Percentiles rank a stretch among this genome's conserved stretches.
Evolutionary conservation across 2,888 invertebrate species (phyloP).

Genomic region (Thysanoteuthis rhombus): DNA sequence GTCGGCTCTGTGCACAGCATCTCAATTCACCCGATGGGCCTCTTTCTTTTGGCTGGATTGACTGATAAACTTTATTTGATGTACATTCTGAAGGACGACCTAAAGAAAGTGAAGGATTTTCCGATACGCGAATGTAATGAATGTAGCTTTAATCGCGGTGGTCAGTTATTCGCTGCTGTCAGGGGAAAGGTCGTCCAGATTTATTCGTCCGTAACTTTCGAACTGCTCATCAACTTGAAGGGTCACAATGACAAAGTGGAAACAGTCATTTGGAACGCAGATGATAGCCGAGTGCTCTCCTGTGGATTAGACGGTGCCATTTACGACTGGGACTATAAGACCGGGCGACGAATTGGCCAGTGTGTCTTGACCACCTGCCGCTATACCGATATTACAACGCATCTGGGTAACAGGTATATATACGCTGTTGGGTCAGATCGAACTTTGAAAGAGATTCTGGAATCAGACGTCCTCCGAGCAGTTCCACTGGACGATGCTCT

Average conservation of each 20-base stretch:
- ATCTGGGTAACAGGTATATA: not conserved
- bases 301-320: not conserved
- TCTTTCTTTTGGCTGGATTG: constrained; percentile 20
- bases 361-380: constrained; percentile 12
- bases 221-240: not conserved
- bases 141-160: not conserved
- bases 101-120: not conserved
- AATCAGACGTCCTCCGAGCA: not conserved
- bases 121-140: not conserved
- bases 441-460: not conserved
- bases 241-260: constrained; percentile 1
- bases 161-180: constrained; percentile 15
- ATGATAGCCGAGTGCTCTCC: not conserved
- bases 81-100: constrained; percentile 13
- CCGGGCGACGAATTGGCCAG: not conserved
- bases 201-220: constrained; percentile 20
- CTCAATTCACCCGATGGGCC: not conserved
- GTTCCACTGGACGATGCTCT: not conserved
- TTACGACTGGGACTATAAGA: constrained; percentile 13
- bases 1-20: not conserved
- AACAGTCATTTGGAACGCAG: not conserved
- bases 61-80: constrained; percentile 2
- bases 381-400: not conserved
- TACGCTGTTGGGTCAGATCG: not conserved
- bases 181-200: not conserved